A percentile compares a stretch with the other conserved stretches of the same genome.
phyloP scores from a whole-genome alignment of 1,140 invertebrate genomes.

The Brachystomella parvula region DNA sequence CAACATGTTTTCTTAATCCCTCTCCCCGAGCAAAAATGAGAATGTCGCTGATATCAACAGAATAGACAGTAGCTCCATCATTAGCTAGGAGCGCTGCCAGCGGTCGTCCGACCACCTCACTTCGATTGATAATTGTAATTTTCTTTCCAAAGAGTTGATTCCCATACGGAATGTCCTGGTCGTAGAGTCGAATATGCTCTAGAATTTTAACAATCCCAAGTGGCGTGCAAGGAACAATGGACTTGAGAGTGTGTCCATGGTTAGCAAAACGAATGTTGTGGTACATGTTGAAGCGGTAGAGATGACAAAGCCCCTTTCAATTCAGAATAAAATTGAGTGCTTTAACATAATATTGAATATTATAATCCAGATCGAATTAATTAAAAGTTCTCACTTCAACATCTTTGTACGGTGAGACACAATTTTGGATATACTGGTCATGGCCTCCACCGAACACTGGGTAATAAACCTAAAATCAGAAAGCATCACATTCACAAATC shows the following conservation, averaged over 20 bases:
- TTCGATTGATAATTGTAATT: slow-evolving; percentile 32
- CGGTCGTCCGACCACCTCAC: slow-evolving; percentile 34
- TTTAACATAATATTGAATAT: too few relatives aligned
- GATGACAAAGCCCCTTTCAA: slow-evolving; percentile 30
- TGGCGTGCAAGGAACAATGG: slow-evolving; percentile 34
- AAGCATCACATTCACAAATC: too few relatives aligned
- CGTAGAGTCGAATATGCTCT: slow-evolving; percentile 27
- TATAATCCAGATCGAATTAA: too few relatives aligned
- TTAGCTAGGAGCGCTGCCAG: slow-evolving; percentile 32
- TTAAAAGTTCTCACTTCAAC: too few relatives aligned
- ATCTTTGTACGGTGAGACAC: slow-evolving; percentile 27
- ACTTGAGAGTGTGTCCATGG: slow-evolving; percentile 22
- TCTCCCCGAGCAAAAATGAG: slow-evolving; percentile 24
- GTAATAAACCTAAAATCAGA: too few relatives aligned
- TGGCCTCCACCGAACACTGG: slow-evolving; percentile 29
- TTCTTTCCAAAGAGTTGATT: slow-evolving; percentile 28
- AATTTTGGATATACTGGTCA: slow-evolving; percentile 35
- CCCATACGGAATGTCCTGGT: slow-evolving; percentile 26
- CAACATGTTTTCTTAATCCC: slow-evolving; percentile 24
- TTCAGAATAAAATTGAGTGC: too few relatives aligned
- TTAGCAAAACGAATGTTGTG: slow-evolving; percentile 33
- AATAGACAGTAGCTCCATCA: slow-evolving; percentile 34
- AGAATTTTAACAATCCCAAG: slow-evolving; percentile 31
- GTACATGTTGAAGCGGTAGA: slow-evolving; percentile 31
- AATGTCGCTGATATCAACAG: slow-evolving; percentile 24